phyloP scores from a whole-genome alignment of 2,113 vertebrate species.

The Tiliqua scincoides region DNA sequence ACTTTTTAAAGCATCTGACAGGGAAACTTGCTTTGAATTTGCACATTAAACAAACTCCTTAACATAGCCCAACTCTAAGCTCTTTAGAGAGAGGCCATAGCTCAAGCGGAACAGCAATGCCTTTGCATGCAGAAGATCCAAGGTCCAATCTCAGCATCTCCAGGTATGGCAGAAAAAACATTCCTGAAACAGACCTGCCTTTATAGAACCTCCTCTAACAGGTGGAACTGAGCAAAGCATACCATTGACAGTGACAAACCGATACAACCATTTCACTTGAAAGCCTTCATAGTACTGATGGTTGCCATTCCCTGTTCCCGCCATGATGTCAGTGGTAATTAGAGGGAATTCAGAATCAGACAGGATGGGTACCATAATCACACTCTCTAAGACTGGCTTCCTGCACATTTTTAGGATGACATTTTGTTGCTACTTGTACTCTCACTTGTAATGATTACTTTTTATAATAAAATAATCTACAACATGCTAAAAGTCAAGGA shows the following conservation, averaged over 20 bases:
- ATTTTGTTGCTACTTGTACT: neutral
- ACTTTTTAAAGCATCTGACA: neutral
- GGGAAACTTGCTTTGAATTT: neutral
- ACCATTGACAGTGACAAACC: neutral
- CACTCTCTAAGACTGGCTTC: neutral
- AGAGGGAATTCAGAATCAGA: neutral
- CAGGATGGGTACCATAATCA: neutral
- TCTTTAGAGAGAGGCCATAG: neutral
- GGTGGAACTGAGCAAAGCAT: neutral
- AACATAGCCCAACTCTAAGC: neutral
- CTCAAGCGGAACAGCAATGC: neutral
- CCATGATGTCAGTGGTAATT: neutral
- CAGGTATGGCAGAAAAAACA: too few relatives aligned
- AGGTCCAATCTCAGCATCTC: too few relatives aligned
- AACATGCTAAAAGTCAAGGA: neutral
- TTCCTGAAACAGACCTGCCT: too few relatives aligned
- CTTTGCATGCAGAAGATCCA: too few relatives aligned
- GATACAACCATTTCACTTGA: neutral
- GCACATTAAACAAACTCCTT: neutral
- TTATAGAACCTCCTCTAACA: too few relatives aligned
- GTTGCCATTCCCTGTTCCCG: neutral
- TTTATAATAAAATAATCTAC: rapidly evolving
- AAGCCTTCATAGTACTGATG: neutral
- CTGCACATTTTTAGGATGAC: neutral
- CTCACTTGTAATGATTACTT: neutral